Conservation (phyloP, 2,113 vertebrate species). For the Uropsilus gracilis region DNA sequence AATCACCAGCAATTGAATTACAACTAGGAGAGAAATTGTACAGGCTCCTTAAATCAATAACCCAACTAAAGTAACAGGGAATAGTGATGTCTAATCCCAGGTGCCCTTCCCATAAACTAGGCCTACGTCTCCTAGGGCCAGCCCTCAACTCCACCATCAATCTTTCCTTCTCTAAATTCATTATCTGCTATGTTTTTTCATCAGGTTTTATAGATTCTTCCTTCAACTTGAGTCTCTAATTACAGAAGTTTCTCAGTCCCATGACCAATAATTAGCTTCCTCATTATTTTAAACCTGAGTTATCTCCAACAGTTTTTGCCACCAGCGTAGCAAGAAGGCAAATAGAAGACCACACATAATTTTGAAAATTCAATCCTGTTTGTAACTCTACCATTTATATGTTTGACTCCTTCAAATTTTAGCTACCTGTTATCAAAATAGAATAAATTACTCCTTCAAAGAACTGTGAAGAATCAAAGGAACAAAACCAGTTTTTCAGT, state of each 20-base stretch:
- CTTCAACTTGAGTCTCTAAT: not conserved
- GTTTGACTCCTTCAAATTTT: not conserved
- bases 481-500: not conserved
- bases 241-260: not conserved
- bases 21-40: not conserved
- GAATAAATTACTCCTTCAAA: not conserved
- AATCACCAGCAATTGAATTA: not conserved
- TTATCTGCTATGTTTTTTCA: not conserved
- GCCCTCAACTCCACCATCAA: not conserved
- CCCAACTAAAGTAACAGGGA: not conserved
- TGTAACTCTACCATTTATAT: not conserved
- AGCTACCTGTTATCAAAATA: not conserved
- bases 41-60: not conserved
- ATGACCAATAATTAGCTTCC: not conserved
- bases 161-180: not conserved
- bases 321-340: not conserved
- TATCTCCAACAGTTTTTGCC: not conserved
- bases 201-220: not conserved
- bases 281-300: conserved; percentile 4
- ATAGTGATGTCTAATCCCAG: not conserved
- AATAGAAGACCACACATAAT: not conserved
- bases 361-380: not conserved
- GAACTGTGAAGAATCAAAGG: not conserved
- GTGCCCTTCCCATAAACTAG: not conserved
- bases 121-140: not conserved